phyloP scores from a whole-genome alignment of 2,113 vertebrate species.

The Thymallus thymallus region DNA sequence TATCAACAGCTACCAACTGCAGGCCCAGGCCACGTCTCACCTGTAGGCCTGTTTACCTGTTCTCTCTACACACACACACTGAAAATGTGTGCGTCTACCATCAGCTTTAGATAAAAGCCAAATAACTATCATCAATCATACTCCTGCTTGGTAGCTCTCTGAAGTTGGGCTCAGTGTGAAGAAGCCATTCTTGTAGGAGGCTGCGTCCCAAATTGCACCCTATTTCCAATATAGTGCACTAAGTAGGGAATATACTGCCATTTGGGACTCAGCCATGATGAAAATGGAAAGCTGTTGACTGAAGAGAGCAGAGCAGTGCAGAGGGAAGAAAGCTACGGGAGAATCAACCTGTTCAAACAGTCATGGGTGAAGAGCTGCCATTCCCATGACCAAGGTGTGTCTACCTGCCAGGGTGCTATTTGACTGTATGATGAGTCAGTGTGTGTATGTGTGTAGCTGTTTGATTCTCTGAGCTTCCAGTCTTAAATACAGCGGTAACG shows the following conservation, averaged over 20 bases:
- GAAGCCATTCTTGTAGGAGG: background rate
- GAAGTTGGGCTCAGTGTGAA: slow-evolving; percentile 41
- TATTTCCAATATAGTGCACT: no score
- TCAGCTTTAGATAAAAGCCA: no score
- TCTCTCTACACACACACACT: background rate
- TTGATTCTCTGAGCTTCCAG: slow-evolving; percentile 63
- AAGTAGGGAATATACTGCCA: no score
- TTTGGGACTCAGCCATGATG: slow-evolving; percentile 18
- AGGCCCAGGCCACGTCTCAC: background rate
- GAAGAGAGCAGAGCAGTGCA: slow-evolving; percentile 11
- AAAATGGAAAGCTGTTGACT: slow-evolving; percentile 36
- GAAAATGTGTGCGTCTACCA: no score
- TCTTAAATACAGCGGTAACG: slow-evolving; percentile 49
- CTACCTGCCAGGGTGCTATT: slow-evolving; percentile 43
- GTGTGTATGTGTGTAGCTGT: slow-evolving; percentile 30
- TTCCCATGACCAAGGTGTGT: slow-evolving; percentile 70
- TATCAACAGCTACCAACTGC: slow-evolving; percentile 37
- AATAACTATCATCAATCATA: background rate
- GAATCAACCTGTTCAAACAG: slow-evolving; percentile 67
- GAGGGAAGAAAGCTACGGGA: slow-evolving; percentile 36
- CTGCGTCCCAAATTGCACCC: no score
- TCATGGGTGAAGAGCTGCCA: slow-evolving; percentile 64
- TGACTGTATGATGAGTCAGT: slow-evolving; percentile 66
- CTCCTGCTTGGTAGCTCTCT: slow-evolving; percentile 36
- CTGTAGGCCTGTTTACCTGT: no score